Percentiles rank a stretch among this genome's conserved stretches.
These are phyloP conservation scores for Lycocerus yunnanus DNA, from an alignment of 2,888 invertebrate species.

Conservation along the genomic window DNA sequence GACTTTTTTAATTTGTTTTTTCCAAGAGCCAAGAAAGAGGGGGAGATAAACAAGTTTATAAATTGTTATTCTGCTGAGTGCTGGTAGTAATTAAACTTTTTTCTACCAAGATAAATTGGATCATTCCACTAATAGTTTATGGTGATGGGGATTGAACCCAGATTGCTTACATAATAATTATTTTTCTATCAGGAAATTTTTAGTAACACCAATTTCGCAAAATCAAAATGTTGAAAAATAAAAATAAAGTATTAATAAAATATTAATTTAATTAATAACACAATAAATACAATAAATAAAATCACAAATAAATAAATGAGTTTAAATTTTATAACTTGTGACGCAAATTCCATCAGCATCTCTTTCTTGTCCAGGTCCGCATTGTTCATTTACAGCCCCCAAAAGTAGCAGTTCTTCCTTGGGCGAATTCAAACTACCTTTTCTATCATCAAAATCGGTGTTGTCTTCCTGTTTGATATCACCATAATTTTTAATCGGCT, in stretches of 20 bases:
- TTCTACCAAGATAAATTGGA: not conserved
- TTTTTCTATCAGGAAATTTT: no score
- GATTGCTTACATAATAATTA: no score
- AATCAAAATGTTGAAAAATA: not conserved
- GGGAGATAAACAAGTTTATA: not conserved
- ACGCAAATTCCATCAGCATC: constrained; percentile 69
- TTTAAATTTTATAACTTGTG: constrained; percentile 4
- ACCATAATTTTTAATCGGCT: not conserved
- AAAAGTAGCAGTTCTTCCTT: constrained; percentile 60
- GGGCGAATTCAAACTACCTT: constrained; percentile 25
- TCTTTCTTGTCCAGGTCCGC: constrained; percentile 72
- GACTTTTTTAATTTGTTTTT: no score
- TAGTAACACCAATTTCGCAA: not conserved
- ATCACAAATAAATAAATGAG: constrained; percentile 8
- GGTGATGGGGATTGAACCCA: not conserved
- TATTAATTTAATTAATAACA: not conserved
- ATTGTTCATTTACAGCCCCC: constrained; percentile 70
- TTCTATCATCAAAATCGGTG: not conserved
- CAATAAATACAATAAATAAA: constrained; percentile 12
- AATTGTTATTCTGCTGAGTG: not conserved
- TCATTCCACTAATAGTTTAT: not conserved
- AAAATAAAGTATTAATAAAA: not conserved
- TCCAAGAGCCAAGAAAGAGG: no score
- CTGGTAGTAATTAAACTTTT: not conserved
- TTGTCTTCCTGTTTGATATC: not conserved